Conservation (phyloP, 2,888 invertebrate genomes). For the Globia sparganii region DNA sequence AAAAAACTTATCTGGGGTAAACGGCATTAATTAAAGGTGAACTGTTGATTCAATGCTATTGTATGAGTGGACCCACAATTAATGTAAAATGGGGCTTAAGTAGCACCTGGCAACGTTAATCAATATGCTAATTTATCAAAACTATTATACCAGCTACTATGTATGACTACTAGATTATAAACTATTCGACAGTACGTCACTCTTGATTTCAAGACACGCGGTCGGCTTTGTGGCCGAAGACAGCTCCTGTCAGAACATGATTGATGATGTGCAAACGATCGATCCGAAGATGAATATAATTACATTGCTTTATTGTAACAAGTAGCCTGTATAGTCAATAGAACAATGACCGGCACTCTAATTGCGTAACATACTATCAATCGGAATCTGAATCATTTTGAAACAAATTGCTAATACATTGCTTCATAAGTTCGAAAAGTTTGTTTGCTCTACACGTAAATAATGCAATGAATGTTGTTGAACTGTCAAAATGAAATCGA, state of each 20-base stretch:
- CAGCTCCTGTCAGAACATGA: constrained; percentile 51
- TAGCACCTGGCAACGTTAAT: neutral
- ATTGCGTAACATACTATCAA: too few relatives aligned
- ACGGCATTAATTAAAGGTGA: too few relatives aligned
- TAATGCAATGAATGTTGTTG: too few relatives aligned
- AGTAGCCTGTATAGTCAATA: constrained; percentile 1
- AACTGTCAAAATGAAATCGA: too few relatives aligned
- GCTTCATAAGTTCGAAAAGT: too few relatives aligned
- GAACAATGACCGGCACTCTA: constrained; percentile 27
- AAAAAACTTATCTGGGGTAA: too few relatives aligned
- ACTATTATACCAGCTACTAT: neutral
- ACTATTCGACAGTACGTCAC: constrained; percentile 32
- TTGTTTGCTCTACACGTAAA: too few relatives aligned
- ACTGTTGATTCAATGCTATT: too few relatives aligned
- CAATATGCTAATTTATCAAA: constrained; percentile 12
- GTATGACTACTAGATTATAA: neutral
- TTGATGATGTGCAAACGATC: constrained; percentile 47
- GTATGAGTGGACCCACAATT: too few relatives aligned
- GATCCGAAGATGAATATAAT: constrained; percentile 50
- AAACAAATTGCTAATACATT: too few relatives aligned
- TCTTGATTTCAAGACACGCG: constrained; percentile 53
- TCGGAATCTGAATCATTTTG: too few relatives aligned
- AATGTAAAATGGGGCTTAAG: neutral
- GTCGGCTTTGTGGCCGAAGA: constrained; percentile 47
- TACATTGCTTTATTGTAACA: constrained; percentile 31